Base-by-base conservation (phyloP, 2,113 vertebrate genomes). In the Sinocyclocheilus anshuiensis region DNA sequence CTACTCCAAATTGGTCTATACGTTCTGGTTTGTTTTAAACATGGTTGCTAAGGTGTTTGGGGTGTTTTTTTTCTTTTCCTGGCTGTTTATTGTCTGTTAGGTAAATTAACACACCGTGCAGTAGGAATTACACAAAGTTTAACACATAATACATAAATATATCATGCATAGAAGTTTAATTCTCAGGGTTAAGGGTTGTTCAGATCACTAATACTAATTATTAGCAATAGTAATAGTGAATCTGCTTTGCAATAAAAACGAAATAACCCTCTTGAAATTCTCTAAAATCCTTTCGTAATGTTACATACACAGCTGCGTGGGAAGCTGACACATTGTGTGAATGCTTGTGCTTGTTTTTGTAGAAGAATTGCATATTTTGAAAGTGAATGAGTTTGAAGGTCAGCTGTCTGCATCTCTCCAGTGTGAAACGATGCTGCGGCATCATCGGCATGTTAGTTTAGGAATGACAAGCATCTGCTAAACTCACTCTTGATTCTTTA, bases 371-470 rank as follows among this genome's bases (percentile, higher is more conserved):
- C 53, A 63, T 77, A 16, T 81, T 89, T 89, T 57, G 16, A n/a
- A 84, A 33, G 10, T 26, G 71, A 76, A 33, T 75, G 80, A 50
- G 67, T 75, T 53, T 85, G 63, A 87, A 87, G 74, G 86, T 83
- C 83, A 83, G 24, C 76, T 69, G 65, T 80, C 69, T 72, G 71
- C 65, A 83, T 88, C 50, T 78, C 36, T 48, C 55, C 42, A 55
- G 77, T 71, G 71, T 85, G 86, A 85, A 87, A 63, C 26, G 57
- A 77, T 39, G 36, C 45, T 80, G 77, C 6, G 74, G 18, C 76
- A 29, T 9, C 45, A 69, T 69, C 6, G 74, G 18, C 76, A 29
- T 9, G 22, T 36, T 63, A 16, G 61, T 87, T 84, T 20, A 76
- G 26, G 59, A 83, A 53, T 65, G 80, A 77, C 71, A 83, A 67